phyloP scores from a whole-genome alignment of 2,888 invertebrate species.

The Anthoptus insignis region DNA sequence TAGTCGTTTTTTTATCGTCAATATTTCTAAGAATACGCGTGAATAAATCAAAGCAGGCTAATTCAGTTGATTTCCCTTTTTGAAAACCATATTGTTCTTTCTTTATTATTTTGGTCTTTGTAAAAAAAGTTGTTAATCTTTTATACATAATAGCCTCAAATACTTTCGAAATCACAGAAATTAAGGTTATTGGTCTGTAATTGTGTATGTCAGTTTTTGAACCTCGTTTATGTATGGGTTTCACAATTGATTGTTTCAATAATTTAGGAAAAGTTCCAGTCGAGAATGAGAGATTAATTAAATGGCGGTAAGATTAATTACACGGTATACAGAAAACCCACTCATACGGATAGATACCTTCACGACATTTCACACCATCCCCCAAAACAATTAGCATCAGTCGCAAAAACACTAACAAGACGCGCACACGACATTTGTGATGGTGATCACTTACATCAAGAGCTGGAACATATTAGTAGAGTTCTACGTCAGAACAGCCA shows the following conservation, averaged over 20 bases:
- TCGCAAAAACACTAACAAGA: too few species aligned
- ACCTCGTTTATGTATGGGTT: slow-evolving; percentile 12
- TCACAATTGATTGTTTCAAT: background rate
- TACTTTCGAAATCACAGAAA: slow-evolving; percentile 9
- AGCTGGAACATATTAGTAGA: too few species aligned
- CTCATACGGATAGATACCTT: too few species aligned
- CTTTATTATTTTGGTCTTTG: slow-evolving; percentile 10
- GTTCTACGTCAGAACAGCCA: too few species aligned
- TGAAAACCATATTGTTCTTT: slow-evolving; percentile 16
- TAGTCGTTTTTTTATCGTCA: background rate
- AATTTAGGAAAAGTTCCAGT: background rate
- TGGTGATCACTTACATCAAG: too few species aligned
- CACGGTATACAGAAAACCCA: too few species aligned
- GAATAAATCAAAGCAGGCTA: slow-evolving; percentile 2
- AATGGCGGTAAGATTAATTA: too few species aligned
- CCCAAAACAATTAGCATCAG: too few species aligned
- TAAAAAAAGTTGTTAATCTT: background rate
- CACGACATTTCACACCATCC: too few species aligned
- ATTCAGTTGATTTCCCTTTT: slow-evolving; percentile 9
- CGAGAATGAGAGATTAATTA: background rate
- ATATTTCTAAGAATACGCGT: background rate
- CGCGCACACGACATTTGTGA: too few species aligned
- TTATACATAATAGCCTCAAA: slow-evolving; percentile 9
- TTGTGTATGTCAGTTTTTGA: background rate
- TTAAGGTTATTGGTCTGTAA: slow-evolving; percentile 11